These are phyloP conservation scores for Bergia sp. DNA, from an alignment of 92 coral and sea anemone genomes.

Conservation along the genomic window DNA sequence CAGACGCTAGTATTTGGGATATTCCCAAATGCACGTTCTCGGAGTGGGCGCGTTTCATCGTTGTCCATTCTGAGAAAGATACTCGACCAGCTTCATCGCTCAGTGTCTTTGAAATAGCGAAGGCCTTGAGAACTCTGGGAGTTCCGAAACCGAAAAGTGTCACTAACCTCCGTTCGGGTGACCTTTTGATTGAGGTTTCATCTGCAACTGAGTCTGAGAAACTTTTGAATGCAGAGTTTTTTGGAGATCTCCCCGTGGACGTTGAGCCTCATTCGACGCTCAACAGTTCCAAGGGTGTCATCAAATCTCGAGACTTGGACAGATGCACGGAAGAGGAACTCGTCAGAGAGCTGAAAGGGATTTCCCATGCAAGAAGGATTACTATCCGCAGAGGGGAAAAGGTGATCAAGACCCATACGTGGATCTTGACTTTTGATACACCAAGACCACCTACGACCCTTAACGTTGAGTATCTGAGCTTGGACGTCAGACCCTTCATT, in stretches of 20 bases:
- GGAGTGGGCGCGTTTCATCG: constrained; percentile 20
- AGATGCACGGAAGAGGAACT: constrained; percentile 27
- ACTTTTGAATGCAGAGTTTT: constrained; percentile 14
- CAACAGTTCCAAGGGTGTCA: constrained; percentile 18
- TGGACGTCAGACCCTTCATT: constrained; percentile 24
- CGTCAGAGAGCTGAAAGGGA: constrained; percentile 22
- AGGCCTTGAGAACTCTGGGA: constrained; percentile 25
- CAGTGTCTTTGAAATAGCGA: constrained; percentile 25
- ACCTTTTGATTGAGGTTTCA: constrained; percentile 25
- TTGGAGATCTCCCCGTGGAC: constrained; percentile 24
- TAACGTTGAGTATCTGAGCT: constrained; percentile 18
- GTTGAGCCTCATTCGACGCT: constrained; percentile 27
- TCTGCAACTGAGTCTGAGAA: constrained; percentile 16
- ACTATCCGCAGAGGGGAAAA: constrained; percentile 23
- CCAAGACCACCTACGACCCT: constrained; percentile 24
- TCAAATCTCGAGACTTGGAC: constrained; percentile 22
- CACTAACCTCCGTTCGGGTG: constrained; percentile 25
- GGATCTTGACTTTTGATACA: constrained; percentile 19
- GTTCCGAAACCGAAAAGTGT: constrained; percentile 20
- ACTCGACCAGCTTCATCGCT: constrained; percentile 21
- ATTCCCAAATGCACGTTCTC: constrained; percentile 23
- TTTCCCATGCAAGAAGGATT: constrained; percentile 21
- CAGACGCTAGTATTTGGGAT: constrained; percentile 26
- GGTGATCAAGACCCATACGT: constrained; percentile 22
- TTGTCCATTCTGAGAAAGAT: constrained; percentile 22